Base-by-base conservation (phyloP, 92 coral and sea anemone genomes). In the Siderastrea siderea region DNA sequence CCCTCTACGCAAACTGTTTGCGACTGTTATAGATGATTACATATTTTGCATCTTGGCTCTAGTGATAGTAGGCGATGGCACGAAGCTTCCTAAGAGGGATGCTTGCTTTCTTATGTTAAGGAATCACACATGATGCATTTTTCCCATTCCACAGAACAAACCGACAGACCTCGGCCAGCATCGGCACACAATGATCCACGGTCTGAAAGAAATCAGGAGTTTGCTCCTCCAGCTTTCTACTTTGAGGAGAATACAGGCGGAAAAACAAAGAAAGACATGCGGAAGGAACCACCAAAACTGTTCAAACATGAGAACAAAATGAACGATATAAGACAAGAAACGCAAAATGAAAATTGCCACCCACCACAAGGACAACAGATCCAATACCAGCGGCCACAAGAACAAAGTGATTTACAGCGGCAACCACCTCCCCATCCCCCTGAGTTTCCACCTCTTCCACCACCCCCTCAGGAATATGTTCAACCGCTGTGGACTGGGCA, bases 221-320 rank as follows among this genome's bases (percentile, higher is more conserved):
- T 98, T 72, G 99, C 99, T 2, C 99, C 99, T 1, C 99, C 99
- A 11, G 82, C 96, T 11, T 95, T 94, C 43, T 98, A 95, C 88
- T 95, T 93, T 82, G 91, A 93, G 10, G 77, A 82, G 45, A 74
- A 59, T 68, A 54, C 49, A 48, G 19, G 47, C 16, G 67, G 50
- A 45, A 51, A 53, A 48, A 51, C 46, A 51, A 69, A 13, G 10
- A 78, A 79, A 47, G 51, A 63, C 6, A 62, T 53, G 3, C 43
- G 86, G 85, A 63, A 67, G 48, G 90, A 79, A 58, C 49, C 66
- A 50, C 59, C 77, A 8, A 61, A 71, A 44, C 72, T 72, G 51
- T 77, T 14, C 62, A 47, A 68, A 12, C 17, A 17, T 43, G 46
- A 67, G 66, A 74, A 82, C 19, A 71, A 68, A n/a, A 74, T 6